These are phyloP conservation scores for Leucozona laternaria DNA, from an alignment of 2,888 invertebrate genomes.

Conservation along the genomic window DNA sequence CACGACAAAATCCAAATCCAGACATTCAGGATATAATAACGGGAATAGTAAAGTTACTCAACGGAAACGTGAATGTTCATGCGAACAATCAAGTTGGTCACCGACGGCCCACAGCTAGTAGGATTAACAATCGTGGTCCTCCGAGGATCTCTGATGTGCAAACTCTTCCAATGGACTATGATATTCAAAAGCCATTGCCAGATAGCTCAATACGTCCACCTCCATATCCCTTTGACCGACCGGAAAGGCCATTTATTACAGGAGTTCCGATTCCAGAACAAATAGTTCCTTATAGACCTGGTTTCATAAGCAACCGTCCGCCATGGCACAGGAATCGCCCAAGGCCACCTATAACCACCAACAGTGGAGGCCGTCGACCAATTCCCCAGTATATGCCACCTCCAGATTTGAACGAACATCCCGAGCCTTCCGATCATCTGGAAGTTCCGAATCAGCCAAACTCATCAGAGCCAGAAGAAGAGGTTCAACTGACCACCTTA, in stretches of 20 bases:
- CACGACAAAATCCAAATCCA: slow-evolving; percentile 86
- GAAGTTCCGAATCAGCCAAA: slow-evolving; percentile 77
- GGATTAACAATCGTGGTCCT: slow-evolving; percentile 96
- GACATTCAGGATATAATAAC: slow-evolving; percentile 96
- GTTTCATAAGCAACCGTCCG: slow-evolving; percentile 86
- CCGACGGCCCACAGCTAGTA: slow-evolving; percentile 88
- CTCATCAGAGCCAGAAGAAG: slow-evolving; percentile 78
- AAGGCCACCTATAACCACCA: slow-evolving; percentile 82
- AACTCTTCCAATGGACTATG: slow-evolving; percentile 86
- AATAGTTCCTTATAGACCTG: slow-evolving; percentile 88
- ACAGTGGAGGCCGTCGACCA: slow-evolving; percentile 84
- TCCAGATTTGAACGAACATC: slow-evolving; percentile 83
- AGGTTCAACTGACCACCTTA: slow-evolving; percentile 83
- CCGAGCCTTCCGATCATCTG: slow-evolving; percentile 77
- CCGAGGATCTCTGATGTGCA: slow-evolving; percentile 92
- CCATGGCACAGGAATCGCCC: slow-evolving; percentile 89
- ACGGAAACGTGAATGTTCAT: slow-evolving; percentile 94
- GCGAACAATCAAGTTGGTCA: slow-evolving; percentile 88
- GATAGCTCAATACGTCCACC: slow-evolving; percentile 82
- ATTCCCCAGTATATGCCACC: slow-evolving; percentile 87
- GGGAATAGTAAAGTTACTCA: slow-evolving; percentile 93
- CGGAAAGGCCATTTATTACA: slow-evolving; percentile 86
- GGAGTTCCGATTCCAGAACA: slow-evolving; percentile 91
- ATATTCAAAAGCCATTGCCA: slow-evolving; percentile 80
- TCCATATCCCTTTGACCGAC: slow-evolving; percentile 90